Conservation (phyloP, 1,140 invertebrate species). For the Mycetomoellerius zeteki region DNA sequence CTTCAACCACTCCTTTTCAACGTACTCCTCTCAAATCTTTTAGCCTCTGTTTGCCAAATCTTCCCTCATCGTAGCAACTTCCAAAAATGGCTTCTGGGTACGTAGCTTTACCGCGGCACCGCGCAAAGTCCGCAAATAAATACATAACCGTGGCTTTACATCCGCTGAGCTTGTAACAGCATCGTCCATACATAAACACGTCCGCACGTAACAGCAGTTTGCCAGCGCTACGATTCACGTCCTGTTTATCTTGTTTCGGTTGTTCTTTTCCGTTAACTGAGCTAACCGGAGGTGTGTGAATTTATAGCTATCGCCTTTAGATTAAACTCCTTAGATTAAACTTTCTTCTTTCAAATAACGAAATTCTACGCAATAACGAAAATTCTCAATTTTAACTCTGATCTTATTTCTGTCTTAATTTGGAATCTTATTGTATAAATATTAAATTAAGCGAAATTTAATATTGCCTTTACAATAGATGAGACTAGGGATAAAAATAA, state of each 20-base stretch:
- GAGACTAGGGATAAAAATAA: too few species aligned
- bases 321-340: conserved; percentile 2
- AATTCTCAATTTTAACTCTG: not conserved
- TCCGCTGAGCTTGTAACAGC: conserved; percentile 36
- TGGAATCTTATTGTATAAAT: not conserved
- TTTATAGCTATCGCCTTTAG: conserved; percentile 12
- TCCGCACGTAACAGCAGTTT: not conserved
- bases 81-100: conserved; percentile 52
- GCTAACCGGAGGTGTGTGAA: not conserved
- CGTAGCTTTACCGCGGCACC: not conserved
- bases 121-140: conserved; percentile 44
- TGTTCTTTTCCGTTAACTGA: conserved; percentile 29
- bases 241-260: conserved; percentile 20
- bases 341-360: not conserved
- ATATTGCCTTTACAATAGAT: too few species aligned
- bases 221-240: not conserved
- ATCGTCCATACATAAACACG: conserved; percentile 15
- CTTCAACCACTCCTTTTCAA: conserved; percentile 62
- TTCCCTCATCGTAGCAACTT: conserved; percentile 25
- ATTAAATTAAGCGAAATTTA: too few species aligned
- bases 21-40: conserved; percentile 62
- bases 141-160: conserved; percentile 53
- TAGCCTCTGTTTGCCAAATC: conserved; percentile 64
- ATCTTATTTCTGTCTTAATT: not conserved
- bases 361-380: not conserved